Conservation (phyloP, 2,888 invertebrate species). For the Oligia strigilis region DNA sequence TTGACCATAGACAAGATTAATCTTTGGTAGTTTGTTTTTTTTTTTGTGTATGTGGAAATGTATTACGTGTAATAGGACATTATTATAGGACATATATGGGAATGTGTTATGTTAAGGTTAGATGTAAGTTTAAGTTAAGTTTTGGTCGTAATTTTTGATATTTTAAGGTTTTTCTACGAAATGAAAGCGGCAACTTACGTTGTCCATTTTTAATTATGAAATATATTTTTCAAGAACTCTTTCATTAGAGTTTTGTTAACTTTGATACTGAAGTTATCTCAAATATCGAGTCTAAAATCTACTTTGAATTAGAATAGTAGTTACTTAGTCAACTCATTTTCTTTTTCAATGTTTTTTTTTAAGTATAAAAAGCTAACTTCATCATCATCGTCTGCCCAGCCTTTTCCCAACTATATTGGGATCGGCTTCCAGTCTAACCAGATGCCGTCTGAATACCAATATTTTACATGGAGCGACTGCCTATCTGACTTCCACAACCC, state of each 20-base stretch:
- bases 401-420: neutral
- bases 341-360: neutral
- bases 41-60: slow-evolving; percentile 15
- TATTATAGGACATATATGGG: slow-evolving; percentile 23
- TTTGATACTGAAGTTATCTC: neutral
- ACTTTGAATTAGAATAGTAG: neutral
- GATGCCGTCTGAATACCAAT: neutral
- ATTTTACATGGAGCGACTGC: neutral
- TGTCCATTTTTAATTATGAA: neutral
- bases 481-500: neutral
- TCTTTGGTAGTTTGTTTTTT: slow-evolving; percentile 75
- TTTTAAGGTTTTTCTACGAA: neutral
- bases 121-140: neutral
- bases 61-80: slow-evolving; percentile 39
- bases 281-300: neutral
- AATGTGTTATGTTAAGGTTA: neutral
- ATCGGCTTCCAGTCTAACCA: neutral
- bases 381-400: neutral
- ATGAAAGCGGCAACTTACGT: neutral
- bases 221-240: neutral
- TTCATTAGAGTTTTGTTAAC: neutral
- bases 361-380: neutral
- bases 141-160: neutral
- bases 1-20: slow-evolving; percentile 87
- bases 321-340: neutral